phyloP scores from a whole-genome alignment of 2,888 invertebrate species.

The Hemithea aestivaria region DNA sequence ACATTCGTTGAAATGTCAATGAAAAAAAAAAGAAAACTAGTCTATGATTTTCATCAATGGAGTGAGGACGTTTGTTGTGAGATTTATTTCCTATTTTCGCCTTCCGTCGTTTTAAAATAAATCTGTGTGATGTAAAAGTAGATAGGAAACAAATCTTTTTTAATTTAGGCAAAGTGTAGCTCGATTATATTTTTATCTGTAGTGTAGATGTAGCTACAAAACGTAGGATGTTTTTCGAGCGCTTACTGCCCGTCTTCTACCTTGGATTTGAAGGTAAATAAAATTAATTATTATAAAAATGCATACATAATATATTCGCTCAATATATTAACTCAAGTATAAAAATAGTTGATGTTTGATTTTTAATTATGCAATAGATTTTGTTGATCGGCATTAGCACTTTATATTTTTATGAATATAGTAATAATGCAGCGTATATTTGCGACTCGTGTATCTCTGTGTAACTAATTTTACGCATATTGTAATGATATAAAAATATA shows the following conservation, averaged over 20 bases:
- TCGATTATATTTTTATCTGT: conserved; percentile 52
- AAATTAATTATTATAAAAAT: conserved; percentile 21
- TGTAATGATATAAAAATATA: too few species aligned
- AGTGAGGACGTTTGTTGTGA: conserved; percentile 68
- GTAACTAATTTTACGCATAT: too few species aligned
- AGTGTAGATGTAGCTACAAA: conserved; percentile 64
- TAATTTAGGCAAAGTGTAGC: conserved; percentile 47
- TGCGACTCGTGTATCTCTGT: too few species aligned
- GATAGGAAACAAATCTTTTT: conserved; percentile 59
- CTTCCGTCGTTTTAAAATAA: conserved; percentile 60
- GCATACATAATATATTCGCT: conserved; percentile 12
- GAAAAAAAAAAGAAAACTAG: conserved; percentile 39
- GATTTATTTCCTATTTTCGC: conserved; percentile 68
- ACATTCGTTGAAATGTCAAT: neutral
- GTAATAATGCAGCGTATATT: too few species aligned
- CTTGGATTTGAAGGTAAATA: conserved; percentile 72
- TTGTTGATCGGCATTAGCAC: too few species aligned
- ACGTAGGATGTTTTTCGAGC: conserved; percentile 66
- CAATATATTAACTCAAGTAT: conserved; percentile 1
- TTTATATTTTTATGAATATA: too few species aligned
- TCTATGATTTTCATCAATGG: conserved; percentile 69
- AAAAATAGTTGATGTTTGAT: too few species aligned
- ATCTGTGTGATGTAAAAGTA: conserved; percentile 66
- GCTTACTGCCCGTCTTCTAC: conserved; percentile 67
- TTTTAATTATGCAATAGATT: too few species aligned